A percentile compares a stretch with the other conserved stretches of the same genome.
These are phyloP conservation scores for Marcusenius ussheri DNA, from an alignment of 2,113 vertebrate species.

Conservation along the genomic window DNA sequence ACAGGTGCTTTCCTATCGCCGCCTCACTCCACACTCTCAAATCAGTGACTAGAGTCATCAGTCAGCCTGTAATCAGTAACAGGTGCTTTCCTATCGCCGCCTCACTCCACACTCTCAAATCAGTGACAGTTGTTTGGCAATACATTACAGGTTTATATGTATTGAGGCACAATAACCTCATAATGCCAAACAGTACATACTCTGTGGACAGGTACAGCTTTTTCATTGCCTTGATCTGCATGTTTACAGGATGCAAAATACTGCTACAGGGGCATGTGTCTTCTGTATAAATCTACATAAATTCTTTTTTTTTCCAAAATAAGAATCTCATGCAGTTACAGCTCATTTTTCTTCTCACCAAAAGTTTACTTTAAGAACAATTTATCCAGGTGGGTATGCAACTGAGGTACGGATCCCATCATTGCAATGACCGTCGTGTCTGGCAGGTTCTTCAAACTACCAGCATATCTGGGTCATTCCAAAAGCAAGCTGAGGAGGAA, in stretches of 20 bases:
- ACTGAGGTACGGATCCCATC: not conserved
- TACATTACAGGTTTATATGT: not conserved
- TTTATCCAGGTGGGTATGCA: not conserved
- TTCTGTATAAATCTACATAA: not conserved
- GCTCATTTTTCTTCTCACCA: not conserved
- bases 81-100: not conserved
- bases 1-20: too few relatives aligned
- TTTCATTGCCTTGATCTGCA: not conserved
- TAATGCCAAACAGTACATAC: not conserved
- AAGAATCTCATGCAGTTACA: not conserved
- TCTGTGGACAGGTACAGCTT: not conserved
- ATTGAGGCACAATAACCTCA: not conserved
- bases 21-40: not conserved
- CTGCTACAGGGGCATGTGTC: not conserved
- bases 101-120: too few relatives aligned
- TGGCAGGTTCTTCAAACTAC: not conserved
- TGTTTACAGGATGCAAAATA: not conserved
- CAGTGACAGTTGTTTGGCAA: not conserved
- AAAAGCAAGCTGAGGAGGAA: not conserved
- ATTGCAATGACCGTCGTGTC: not conserved
- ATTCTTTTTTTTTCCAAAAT: not conserved
- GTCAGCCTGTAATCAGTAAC: not conserved
- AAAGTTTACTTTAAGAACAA: not conserved
- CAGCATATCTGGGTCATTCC: not conserved
- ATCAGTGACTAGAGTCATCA: not conserved